These are phyloP conservation scores for Mola mola DNA, from an alignment of 2,113 vertebrate species.

Conservation along the genomic window DNA sequence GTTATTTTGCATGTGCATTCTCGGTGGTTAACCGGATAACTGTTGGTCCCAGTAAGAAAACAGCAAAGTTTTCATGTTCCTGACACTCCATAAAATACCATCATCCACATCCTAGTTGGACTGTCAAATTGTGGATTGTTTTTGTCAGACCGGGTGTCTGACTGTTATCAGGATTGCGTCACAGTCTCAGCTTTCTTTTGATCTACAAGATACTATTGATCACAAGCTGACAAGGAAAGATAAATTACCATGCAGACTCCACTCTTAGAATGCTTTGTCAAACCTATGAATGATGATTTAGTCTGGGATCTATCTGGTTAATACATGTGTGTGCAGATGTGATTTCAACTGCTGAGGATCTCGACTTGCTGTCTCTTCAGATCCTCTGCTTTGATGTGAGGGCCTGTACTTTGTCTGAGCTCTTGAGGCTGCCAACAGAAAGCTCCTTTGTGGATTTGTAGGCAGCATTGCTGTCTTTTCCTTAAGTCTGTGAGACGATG, in stretches of 20 bases:
- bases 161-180: slow-evolving; percentile 36
- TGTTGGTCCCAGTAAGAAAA: no score
- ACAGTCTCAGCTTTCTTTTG: slow-evolving; percentile 32
- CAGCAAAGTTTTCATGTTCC: no score
- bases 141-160: no score
- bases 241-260: slow-evolving; percentile 27
- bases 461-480: slow-evolving; percentile 10
- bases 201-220: slow-evolving; percentile 45
- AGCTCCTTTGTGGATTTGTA: slow-evolving; percentile 37
- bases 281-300: slow-evolving; percentile 26
- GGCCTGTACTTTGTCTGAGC: slow-evolving; percentile 51
- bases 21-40: no score
- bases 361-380: slow-evolving; percentile 24
- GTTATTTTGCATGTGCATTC: no score
- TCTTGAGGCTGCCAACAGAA: slow-evolving; percentile 36
- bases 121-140: no score
- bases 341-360: slow-evolving; percentile 27
- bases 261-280: neutral
- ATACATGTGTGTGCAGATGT: slow-evolving; percentile 29
- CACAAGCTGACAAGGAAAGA: slow-evolving; percentile 46
- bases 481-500: slow-evolving; percentile 32
- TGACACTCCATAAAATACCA: no score
- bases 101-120: no score
- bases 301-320: slow-evolving; percentile 19
- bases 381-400: slow-evolving; percentile 68